Conservation (phyloP, 2,888 invertebrate species). For the Diloba caeruleocephala region DNA sequence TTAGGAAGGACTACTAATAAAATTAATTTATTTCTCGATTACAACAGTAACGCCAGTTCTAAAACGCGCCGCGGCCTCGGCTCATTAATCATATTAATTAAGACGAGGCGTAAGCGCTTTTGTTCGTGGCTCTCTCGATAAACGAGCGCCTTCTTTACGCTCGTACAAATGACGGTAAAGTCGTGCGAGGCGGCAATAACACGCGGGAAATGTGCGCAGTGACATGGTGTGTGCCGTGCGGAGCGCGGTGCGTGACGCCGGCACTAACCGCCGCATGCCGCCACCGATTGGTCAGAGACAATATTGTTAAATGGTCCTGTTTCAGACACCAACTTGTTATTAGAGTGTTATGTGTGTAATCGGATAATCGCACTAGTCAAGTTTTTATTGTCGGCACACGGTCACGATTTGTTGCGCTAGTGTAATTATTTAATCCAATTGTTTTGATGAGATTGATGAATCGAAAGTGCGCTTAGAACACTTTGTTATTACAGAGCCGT, state of each 20-base stretch:
- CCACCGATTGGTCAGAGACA: constrained; percentile 74
- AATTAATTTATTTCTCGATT: constrained; percentile 89
- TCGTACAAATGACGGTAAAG: constrained; percentile 67
- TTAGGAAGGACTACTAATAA: constrained; percentile 86
- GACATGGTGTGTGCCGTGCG: constrained; percentile 45
- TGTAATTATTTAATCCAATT: constrained; percentile 72
- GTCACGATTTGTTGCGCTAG: constrained; percentile 72
- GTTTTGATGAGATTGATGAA: constrained; percentile 80
- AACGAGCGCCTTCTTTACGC: constrained; percentile 72
- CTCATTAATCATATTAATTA: constrained; percentile 89
- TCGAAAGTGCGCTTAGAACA: constrained; percentile 68
- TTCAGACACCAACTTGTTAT: constrained; percentile 68
- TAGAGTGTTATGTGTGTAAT: constrained; percentile 77
- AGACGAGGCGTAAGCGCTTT: constrained; percentile 85
- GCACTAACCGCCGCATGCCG: constrained; percentile 36
- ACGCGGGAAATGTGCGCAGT: constrained; percentile 53
- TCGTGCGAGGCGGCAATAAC: constrained; percentile 70
- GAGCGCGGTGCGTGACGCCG: constrained; percentile 49
- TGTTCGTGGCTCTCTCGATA: constrained; percentile 81
- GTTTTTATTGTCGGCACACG: constrained; percentile 70
- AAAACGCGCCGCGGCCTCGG: constrained; percentile 79
- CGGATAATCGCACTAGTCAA: constrained; percentile 65
- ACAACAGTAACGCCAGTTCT: constrained; percentile 84
- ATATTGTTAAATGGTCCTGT: constrained; percentile 71
- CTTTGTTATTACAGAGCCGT: constrained; percentile 72